Conservation (phyloP, 37 sponge, comb jelly and placozoan genomes). For the Agelas oroides region DNA sequence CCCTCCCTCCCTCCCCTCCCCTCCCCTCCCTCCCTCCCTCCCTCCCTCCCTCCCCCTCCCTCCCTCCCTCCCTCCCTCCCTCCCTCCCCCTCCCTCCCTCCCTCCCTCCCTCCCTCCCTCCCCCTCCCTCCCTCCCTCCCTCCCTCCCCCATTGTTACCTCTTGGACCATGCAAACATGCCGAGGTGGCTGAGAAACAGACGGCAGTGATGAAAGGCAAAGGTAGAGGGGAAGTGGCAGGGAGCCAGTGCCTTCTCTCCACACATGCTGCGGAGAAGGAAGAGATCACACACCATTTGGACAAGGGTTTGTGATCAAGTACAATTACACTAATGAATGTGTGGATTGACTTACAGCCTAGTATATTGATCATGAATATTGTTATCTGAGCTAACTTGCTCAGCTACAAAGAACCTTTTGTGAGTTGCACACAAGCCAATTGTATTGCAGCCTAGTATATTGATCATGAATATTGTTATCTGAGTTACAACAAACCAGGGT, state of each 20-base stretch:
- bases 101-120: background rate
- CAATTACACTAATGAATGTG: background rate
- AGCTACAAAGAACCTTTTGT: too few species aligned
- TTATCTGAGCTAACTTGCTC: too few species aligned
- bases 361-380: too few species aligned
- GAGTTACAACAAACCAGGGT: too few species aligned
- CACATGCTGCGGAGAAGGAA: constrained; percentile 43
- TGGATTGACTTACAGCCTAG: background rate
- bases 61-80: background rate
- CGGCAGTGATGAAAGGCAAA: constrained; percentile 79
- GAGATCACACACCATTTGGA: background rate
- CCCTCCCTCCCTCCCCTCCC: background rate
- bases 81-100: background rate
- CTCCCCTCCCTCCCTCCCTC: background rate
- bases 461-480: too few species aligned
- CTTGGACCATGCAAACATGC: constrained; percentile 65
- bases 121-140: background rate
- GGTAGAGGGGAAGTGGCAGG: constrained; percentile 21
- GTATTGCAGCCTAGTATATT: too few species aligned
- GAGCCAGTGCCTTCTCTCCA: constrained; percentile 33
- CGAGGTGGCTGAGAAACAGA: constrained; percentile 76
- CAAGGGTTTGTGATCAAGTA: too few species aligned
- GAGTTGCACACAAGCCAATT: too few species aligned
- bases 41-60: background rate
- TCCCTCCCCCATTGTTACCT: background rate